Percentiles rank a stretch among this genome's conserved stretches.
These are phyloP conservation scores for Pelusios castaneus DNA, from an alignment of 2,113 vertebrate species.

Conservation along the genomic window DNA sequence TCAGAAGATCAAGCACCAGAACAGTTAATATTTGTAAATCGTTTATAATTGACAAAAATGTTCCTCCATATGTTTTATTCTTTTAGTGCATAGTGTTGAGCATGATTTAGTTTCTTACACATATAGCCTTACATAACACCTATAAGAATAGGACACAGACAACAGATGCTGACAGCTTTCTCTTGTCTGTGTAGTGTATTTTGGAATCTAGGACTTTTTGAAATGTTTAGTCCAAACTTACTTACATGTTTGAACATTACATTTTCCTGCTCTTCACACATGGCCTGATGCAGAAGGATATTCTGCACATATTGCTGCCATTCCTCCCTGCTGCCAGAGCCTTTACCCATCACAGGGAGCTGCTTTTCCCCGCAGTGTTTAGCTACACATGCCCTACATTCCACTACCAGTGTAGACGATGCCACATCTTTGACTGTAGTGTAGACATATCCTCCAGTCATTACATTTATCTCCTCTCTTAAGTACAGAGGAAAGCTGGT, in stretches of 20 bases:
- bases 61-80: not conserved
- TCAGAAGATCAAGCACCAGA: not conserved
- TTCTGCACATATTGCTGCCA: not conserved
- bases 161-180: not conserved
- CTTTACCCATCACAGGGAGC: not conserved
- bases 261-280: not conserved
- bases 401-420: not conserved
- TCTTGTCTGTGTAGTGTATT: not conserved
- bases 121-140: not conserved
- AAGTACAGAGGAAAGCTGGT: fast-evolving
- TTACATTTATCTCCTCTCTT: not conserved
- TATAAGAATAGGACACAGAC: not conserved
- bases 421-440: not conserved
- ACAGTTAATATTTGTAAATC: not conserved
- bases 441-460: not conserved
- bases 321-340: not conserved
- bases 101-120: not conserved
- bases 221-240: not conserved
- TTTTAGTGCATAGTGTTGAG: not conserved
- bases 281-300: not conserved
- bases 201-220: not conserved
- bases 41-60: not conserved
- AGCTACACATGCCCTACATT: not conserved
- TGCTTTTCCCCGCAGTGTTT: not conserved
- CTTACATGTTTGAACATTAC: not conserved